Percentiles rank a stretch among this genome's conserved stretches.
phyloP scores from a whole-genome alignment of 2,888 invertebrate species.

The Drosophila formosana region DNA sequence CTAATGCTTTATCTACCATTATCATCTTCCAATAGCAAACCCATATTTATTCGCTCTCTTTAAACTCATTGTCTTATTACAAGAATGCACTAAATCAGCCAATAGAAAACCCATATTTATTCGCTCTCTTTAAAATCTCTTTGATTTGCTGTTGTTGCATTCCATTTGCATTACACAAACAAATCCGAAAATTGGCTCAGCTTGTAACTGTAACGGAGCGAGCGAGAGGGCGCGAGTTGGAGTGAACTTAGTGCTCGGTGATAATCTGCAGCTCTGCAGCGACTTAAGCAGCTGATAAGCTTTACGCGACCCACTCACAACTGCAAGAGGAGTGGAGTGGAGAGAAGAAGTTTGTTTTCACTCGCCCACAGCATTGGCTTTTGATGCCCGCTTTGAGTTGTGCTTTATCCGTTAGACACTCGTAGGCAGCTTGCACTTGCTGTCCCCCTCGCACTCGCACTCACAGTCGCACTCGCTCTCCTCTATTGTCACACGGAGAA shows the following conservation, averaged over 20 bases:
- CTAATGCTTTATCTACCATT: too few species aligned
- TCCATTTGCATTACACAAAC: slow-evolving; percentile 16
- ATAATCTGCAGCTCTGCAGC: slow-evolving; percentile 25
- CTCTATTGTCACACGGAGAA: slow-evolving; percentile 8
- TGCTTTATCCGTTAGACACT: slow-evolving; percentile 24
- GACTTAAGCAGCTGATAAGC: slow-evolving; percentile 29
- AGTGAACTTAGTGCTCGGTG: not conserved
- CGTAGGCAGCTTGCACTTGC: slow-evolving; percentile 2
- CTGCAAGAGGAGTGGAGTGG: not conserved
- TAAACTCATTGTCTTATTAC: not conserved
- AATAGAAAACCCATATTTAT: not conserved
- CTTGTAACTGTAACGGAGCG: slow-evolving; percentile 8
- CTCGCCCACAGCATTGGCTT: slow-evolving; percentile 21
- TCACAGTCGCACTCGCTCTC: not conserved
- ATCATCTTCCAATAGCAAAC: too few species aligned
- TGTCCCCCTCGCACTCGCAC: not conserved
- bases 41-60: not conserved
- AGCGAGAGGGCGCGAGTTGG: too few species aligned
- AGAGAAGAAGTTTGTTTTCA: not conserved
- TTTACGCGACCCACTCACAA: slow-evolving; percentile 12
- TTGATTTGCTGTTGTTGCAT: slow-evolving; percentile 16
- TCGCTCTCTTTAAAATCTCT: not conserved
- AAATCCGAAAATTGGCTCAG: slow-evolving; percentile 1
- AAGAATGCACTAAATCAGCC: not conserved
- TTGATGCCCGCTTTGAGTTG: slow-evolving; percentile 10